phyloP scores from a whole-genome alignment of 2,113 vertebrate genomes.

The Centropristis striata region DNA sequence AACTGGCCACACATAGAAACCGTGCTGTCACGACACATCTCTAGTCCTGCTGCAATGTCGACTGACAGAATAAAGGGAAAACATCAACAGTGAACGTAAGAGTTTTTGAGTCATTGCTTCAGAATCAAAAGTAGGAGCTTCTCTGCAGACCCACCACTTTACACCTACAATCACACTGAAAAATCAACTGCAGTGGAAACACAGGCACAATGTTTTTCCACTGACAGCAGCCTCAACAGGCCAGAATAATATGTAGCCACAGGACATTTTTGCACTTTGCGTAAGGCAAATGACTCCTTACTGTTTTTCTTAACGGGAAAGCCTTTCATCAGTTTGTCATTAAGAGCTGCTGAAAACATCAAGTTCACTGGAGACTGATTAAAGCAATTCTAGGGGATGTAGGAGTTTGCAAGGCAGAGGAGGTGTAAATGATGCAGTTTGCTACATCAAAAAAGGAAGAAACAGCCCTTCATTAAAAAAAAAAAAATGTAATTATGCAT shows the following conservation, averaged over 20 bases:
- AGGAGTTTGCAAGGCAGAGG: conserved; percentile 1
- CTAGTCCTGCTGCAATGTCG: not conserved
- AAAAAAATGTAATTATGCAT: conserved; percentile 20
- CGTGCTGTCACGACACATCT: conserved; percentile 4
- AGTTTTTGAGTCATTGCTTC: conserved; percentile 23
- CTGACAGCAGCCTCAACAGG: conserved; percentile 31
- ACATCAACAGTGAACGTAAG: conserved; percentile 27
- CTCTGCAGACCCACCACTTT: conserved; percentile 34
- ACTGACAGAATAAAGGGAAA: not conserved
- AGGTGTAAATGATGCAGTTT: conserved; percentile 29
- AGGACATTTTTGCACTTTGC: conserved; percentile 34
- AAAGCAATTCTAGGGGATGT: conserved; percentile 53
- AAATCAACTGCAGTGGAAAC: conserved; percentile 27
- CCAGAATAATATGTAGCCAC: conserved; percentile 35
- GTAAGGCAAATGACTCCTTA: not conserved
- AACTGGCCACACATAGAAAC: not conserved
- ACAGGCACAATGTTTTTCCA: conserved; percentile 33
- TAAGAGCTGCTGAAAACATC: conserved; percentile 47
- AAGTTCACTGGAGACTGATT: conserved; percentile 40
- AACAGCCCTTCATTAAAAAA: conserved; percentile 27
- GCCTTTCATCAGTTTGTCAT: conserved; percentile 58
- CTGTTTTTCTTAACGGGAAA: conserved; percentile 28
- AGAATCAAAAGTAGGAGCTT: conserved; percentile 44
- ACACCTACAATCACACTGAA: conserved; percentile 21
- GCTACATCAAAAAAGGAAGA: conserved; percentile 14